Evolutionary conservation across 2,113 vertebrate genomes (phyloP), one percentile per base, ranked within the genome.

Genomic region (Cyprinus carpio): DNA sequence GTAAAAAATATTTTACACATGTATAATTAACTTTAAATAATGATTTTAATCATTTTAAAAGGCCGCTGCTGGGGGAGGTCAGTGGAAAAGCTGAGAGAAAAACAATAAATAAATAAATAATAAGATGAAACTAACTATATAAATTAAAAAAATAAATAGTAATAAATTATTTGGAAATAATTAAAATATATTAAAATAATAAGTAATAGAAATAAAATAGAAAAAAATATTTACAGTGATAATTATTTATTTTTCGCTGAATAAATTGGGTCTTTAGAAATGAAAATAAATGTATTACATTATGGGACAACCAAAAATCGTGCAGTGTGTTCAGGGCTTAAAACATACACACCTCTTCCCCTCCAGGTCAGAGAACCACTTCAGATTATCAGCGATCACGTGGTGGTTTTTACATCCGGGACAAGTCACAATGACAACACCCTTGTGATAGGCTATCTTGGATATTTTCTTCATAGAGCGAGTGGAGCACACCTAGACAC

Each of bases 391-490:
- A 0, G 98, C 97, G 0, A 99, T 97, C 71, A 99, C 91, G 6
- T 99, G 98, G 76, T 97, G 97, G 23, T 94, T 98, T 49, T 93
- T 90, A 85, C 98, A 99, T 80, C 96, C 96, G 0, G 96, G 92
- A 25, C 98, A 99, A 0, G 91, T 97, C 71, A 98, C 97, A 1
- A 99, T 96, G 85, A 99, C 97, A 16, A 99, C 96, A 0, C 98
- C 97, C 0, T 91, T 93, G 29, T 96, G 95, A 85, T 99, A 99
- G 1, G 97, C 96, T 0, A 80, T 2, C 87, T 97, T 98, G 40
- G 98, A 99, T n/a, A 99, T 96, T 3, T 89, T 93, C 84, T 97
- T 94, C 7, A 82, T 93, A 0, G 97, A 97, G 6, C 98, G 95
- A 0, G 94, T 95, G 34, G 92, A 94, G 89, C 98, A 99, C 27